Evolutionary conservation across 2,888 invertebrate genomes (phyloP).

Genomic region (Keiferia lycopersicella): DNA sequence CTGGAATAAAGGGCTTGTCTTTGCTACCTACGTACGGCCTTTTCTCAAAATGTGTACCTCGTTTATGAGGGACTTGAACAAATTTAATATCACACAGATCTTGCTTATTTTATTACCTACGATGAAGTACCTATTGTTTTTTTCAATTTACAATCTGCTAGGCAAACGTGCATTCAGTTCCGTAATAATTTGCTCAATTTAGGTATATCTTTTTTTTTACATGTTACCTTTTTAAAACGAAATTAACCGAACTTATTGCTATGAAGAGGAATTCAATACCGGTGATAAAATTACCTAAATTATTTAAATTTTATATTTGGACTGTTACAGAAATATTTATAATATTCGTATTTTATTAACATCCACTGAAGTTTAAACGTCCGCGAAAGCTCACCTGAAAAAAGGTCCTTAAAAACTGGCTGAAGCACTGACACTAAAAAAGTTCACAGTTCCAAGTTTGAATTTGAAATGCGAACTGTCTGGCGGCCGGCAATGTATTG

Average conservation of each 20-base stretch:
- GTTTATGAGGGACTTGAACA: background rate
- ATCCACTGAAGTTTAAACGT: background rate
- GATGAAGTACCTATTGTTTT: background rate
- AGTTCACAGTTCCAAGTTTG: conserved; percentile 47
- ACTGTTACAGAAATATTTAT: too few species aligned
- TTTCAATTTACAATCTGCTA: background rate
- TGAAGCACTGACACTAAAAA: conserved; percentile 68
- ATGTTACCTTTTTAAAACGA: background rate
- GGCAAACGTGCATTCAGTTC: conserved; percentile 33
- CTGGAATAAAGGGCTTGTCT: conserved; percentile 46
- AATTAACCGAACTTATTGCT: background rate
- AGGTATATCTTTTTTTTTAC: background rate
- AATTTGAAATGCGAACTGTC: conserved; percentile 64
- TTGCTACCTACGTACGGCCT: conserved; percentile 18
- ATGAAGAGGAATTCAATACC: background rate
- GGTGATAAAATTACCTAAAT: too few species aligned
- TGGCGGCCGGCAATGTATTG: conserved; percentile 75
- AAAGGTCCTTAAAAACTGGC: conserved; percentile 59
- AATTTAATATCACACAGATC: background rate
- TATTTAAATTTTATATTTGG: background rate
- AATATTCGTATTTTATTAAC: background rate
- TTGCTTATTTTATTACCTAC: background rate
- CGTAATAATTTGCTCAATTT: background rate
- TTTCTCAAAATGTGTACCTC: background rate
- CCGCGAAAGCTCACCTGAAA: conserved; percentile 63